Evolutionary conservation across 2,113 vertebrate species (phyloP).

Genomic region (Cyanoderma ruficeps): DNA sequence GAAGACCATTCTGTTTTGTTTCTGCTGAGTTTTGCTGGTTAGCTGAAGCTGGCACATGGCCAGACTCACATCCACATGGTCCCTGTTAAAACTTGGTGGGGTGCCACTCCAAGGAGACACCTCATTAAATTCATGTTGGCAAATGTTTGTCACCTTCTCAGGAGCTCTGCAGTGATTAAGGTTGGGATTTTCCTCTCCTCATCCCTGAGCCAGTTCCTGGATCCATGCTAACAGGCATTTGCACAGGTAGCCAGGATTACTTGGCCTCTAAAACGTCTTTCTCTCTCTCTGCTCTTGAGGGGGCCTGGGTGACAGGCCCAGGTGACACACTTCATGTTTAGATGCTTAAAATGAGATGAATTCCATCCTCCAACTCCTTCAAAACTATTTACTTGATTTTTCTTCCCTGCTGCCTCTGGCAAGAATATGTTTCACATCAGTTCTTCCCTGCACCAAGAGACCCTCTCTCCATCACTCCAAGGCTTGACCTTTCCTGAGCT

Average conservation of each 20-base stretch:
- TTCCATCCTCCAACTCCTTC: neutral
- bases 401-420: neutral
- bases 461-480: neutral
- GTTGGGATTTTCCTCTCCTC: neutral
- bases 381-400: slow-evolving; percentile 20
- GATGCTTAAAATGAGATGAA: neutral
- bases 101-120: neutral
- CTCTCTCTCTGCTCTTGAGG: neutral
- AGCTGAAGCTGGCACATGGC: neutral
- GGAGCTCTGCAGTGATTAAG: neutral
- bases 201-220: neutral
- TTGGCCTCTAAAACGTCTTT: neutral
- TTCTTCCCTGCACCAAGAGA: neutral
- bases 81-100: neutral
- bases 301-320: neutral
- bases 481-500: slow-evolving; percentile 20
- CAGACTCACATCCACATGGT: neutral
- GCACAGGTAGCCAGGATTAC: neutral
- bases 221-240: neutral
- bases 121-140: neutral
- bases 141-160: neutral
- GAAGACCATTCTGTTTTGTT: neutral
- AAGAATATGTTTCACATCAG: neutral
- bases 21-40: neutral
- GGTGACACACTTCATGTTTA: neutral